These are phyloP conservation scores for Drosophila rufa DNA, from an alignment of 1,140 invertebrate genomes.

Conservation along the genomic window DNA sequence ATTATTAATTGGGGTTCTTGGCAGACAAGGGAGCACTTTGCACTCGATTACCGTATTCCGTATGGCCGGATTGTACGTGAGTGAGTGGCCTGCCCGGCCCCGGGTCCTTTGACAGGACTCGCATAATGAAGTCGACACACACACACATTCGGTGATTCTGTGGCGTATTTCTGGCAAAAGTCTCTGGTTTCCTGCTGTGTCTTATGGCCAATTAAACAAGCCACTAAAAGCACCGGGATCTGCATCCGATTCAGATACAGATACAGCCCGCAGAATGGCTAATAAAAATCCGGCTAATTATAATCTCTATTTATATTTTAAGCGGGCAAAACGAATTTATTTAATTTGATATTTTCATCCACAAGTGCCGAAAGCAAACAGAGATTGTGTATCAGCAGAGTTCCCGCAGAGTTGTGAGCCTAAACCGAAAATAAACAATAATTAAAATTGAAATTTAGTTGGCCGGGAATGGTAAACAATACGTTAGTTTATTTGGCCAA, in stretches of 20 bases:
- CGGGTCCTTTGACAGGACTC: neutral
- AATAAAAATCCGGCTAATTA: neutral
- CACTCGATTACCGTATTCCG: slow-evolving; percentile 25
- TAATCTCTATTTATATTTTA: neutral
- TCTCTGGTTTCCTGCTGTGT: slow-evolving; percentile 17
- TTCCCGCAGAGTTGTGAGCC: neutral
- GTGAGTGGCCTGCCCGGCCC: slow-evolving; percentile 2
- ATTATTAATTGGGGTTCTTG: slow-evolving; percentile 30
- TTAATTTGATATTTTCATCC: slow-evolving; percentile 18
- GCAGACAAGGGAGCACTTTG: slow-evolving; percentile 16
- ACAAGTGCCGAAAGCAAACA: neutral
- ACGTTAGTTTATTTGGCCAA: neutral
- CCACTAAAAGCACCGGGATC: neutral
- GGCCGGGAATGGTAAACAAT: neutral
- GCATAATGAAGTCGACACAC: slow-evolving; percentile 5
- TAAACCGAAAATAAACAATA: slow-evolving; percentile 6
- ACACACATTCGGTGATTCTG: slow-evolving; percentile 1
- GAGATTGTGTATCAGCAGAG: slow-evolving; percentile 10
- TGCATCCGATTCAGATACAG: neutral
- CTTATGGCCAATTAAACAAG: slow-evolving; percentile 25
- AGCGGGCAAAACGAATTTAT: neutral
- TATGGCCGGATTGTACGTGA: slow-evolving; percentile 5
- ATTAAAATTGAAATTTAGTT: slow-evolving; percentile 6
- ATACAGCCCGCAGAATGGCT: neutral
- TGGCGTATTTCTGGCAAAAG: slow-evolving; percentile 1